These are phyloP conservation scores for Todiramphus saurophagus DNA, from an alignment of 2,113 vertebrate species.

Conservation along the genomic window DNA sequence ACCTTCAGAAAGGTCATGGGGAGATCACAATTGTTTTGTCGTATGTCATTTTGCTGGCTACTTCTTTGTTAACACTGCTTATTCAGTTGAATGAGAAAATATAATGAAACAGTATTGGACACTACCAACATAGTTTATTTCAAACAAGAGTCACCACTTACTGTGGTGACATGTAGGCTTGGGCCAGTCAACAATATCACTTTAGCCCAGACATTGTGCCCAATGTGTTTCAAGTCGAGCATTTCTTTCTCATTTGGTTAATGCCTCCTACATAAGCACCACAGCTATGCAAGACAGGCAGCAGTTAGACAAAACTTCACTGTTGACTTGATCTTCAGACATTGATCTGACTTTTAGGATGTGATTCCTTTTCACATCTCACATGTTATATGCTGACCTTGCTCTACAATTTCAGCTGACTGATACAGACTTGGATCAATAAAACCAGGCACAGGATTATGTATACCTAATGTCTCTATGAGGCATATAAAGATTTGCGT, in stretches of 20 bases:
- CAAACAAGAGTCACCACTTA: neutral
- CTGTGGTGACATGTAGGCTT: neutral
- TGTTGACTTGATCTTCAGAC: neutral
- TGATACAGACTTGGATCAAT: neutral
- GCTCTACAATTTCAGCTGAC: neutral
- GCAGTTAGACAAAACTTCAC: neutral
- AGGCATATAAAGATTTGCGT: neutral
- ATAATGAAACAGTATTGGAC: neutral
- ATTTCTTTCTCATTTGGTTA: neutral
- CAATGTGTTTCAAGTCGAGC: neutral
- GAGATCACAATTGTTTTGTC: neutral
- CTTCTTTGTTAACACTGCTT: neutral
- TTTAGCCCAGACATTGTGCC: neutral
- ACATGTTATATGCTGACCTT: neutral
- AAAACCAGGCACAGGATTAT: neutral
- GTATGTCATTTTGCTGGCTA: neutral
- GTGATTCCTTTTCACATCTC: neutral
- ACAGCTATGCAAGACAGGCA: neutral
- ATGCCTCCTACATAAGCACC: neutral
- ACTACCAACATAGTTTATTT: neutral
- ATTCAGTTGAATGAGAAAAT: neutral
- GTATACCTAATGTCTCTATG: neutral
- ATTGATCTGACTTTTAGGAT: neutral
- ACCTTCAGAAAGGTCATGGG: neutral
- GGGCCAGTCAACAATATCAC: neutral